These are phyloP conservation scores for Numenius phaeopus DNA, from an alignment of 2,797 vertebrate species.

Conservation along the genomic window DNA sequence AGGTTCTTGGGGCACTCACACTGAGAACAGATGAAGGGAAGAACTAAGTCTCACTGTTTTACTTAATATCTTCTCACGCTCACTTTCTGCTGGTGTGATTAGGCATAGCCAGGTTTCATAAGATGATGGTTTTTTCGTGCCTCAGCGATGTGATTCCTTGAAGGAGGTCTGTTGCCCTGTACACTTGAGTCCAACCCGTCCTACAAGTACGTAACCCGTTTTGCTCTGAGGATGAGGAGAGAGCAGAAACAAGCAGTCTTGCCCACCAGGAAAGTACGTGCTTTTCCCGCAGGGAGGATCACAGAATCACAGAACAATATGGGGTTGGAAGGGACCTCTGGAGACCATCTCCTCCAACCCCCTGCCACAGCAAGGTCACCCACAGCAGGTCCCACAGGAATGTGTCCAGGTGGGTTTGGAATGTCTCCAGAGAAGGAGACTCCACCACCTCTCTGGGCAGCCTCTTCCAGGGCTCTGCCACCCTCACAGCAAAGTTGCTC, in stretches of 20 bases:
- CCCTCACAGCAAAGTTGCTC: too few species aligned
- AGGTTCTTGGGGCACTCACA: not conserved
- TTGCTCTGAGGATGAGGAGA: not conserved
- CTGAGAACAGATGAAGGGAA: not conserved
- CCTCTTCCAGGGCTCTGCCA: too few species aligned
- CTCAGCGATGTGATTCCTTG: not conserved
- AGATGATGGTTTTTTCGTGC: not conserved
- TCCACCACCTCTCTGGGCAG: too few species aligned
- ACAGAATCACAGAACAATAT: too few species aligned
- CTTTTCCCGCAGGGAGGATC: not conserved
- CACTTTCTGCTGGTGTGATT: not conserved
- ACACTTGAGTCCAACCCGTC: not conserved
- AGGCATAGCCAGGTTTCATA: not conserved
- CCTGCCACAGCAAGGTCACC: too few species aligned
- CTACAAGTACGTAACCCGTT: not conserved
- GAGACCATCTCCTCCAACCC: too few species aligned
- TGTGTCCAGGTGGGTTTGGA: too few species aligned
- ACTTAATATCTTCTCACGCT: not conserved
- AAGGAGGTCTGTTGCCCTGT: not conserved
- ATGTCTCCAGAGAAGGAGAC: too few species aligned
- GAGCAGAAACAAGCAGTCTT: not conserved
- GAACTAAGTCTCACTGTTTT: not conserved
- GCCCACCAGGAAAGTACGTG: not conserved
- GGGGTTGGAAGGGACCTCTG: too few species aligned
- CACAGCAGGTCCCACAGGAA: too few species aligned